phyloP scores from a whole-genome alignment of 1,140 invertebrate genomes.

The Megalopta genalis region DNA sequence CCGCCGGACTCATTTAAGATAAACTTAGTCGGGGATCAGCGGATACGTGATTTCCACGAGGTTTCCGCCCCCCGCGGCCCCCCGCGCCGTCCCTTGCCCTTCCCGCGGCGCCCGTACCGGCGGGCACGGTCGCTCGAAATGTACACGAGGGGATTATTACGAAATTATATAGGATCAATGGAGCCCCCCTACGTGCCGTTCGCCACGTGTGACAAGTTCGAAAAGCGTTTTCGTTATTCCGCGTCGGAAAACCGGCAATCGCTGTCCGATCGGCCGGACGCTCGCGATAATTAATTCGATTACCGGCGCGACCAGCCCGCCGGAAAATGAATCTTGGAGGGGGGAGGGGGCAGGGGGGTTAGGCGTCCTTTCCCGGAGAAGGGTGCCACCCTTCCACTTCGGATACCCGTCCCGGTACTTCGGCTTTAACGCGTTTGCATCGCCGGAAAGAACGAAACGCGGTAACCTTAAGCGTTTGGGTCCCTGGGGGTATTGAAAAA shows the following conservation, averaged over 20 bases:
- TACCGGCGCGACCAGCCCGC: neutral
- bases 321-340: neutral
- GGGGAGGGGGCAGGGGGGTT: too few relatives aligned
- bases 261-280: neutral
- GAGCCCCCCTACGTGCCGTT: slow-evolving; percentile 33
- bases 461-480: too few relatives aligned
- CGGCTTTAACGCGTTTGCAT: too few relatives aligned
- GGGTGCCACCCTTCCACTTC: neutral
- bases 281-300: slow-evolving; percentile 50
- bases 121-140: slow-evolving; percentile 27
- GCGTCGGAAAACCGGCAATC: slow-evolving; percentile 33
- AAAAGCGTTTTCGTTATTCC: slow-evolving; percentile 59
- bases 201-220: slow-evolving; percentile 44
- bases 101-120: too few relatives aligned
- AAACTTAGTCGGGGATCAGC: slow-evolving; percentile 58
- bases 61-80: slow-evolving; percentile 22
- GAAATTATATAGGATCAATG: slow-evolving; percentile 69
- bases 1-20: slow-evolving; percentile 63
- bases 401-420: too few relatives aligned
- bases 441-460: too few relatives aligned
- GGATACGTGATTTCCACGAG: slow-evolving; percentile 66
- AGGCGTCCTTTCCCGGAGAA: neutral
- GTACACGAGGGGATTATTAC: slow-evolving; percentile 68
- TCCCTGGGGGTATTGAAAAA: too few relatives aligned
- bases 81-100: neutral